Evolutionary conservation across 2,113 vertebrate species (phyloP).

Genomic region (Tamias sibiricus): DNA sequence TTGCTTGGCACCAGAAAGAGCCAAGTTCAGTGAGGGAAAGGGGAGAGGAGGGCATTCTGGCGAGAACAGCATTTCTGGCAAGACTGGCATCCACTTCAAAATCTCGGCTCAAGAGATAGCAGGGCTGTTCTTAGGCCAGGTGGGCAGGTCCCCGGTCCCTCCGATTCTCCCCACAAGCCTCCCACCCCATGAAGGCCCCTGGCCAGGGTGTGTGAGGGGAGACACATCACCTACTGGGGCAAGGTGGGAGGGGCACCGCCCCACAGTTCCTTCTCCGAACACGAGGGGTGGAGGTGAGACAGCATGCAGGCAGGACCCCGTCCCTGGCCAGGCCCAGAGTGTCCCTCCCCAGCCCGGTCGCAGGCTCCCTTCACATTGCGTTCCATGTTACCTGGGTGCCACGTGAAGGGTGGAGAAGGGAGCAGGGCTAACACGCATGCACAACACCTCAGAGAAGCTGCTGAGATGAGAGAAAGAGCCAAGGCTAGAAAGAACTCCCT

Average conservation of each 20-base stretch:
- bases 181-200: not conserved
- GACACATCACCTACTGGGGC: not conserved
- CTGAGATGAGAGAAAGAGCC: conserved; percentile 78
- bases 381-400: conserved; percentile 82
- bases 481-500: conserved; percentile 43
- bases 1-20: conserved; percentile 29
- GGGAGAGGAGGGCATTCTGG: conserved; percentile 56
- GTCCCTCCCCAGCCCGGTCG: not conserved
- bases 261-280: not conserved
- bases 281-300: not conserved
- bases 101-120: conserved; percentile 84
- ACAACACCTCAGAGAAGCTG: conserved; percentile 84
- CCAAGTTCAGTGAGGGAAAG: not conserved
- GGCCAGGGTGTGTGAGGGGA: not conserved
- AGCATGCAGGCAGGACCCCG: not conserved
- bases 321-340: not conserved
- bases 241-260: not conserved
- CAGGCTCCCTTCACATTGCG: conserved; percentile 80
- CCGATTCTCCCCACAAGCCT: not conserved
- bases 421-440: conserved; percentile 78
- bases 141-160: not conserved
- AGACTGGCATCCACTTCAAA: conserved; percentile 89
- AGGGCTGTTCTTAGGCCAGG: conserved; percentile 80
- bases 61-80: conserved; percentile 88
- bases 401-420: conserved; percentile 67